phyloP scores from a whole-genome alignment of 1,140 invertebrate species.

The Sycobia sp. region DNA sequence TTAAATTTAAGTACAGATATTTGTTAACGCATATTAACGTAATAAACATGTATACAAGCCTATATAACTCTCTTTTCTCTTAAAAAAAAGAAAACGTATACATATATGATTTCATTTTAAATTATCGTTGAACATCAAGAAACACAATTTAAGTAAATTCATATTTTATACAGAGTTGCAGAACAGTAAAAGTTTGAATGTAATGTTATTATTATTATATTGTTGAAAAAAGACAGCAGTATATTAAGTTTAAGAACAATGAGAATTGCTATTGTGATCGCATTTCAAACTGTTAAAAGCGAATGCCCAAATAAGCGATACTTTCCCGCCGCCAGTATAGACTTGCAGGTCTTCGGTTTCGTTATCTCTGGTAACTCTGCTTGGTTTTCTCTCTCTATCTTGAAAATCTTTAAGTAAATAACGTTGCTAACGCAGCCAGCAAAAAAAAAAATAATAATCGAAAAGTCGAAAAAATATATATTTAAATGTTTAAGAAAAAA shows the following conservation, averaged over 20 bases:
- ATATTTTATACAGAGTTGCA: too few species aligned
- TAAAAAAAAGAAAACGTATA: constrained; percentile 9
- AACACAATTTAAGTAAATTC: too few species aligned
- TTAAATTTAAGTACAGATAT: constrained; percentile 30
- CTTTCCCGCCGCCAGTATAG: constrained; percentile 1
- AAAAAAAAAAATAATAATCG: constrained; percentile 4
- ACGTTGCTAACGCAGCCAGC: constrained; percentile 7
- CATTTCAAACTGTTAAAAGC: constrained; percentile 14
- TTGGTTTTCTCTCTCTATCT: constrained; percentile 19
- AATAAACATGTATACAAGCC: constrained; percentile 23
- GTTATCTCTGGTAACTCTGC: constrained; percentile 21
- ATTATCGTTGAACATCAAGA: constrained; percentile 18
- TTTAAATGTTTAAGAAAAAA: background rate
- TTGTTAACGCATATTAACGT: constrained; percentile 15
- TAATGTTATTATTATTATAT: too few species aligned
- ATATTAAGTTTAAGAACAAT: too few species aligned
- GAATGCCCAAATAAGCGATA: constrained; percentile 21
- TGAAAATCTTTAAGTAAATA: constrained; percentile 10
- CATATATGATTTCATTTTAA: background rate
- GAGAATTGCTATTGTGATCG: background rate
- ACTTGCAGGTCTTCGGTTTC: constrained; percentile 15
- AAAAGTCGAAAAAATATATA: constrained; percentile 5
- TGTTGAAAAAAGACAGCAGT: too few species aligned
- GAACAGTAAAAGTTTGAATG: too few species aligned
- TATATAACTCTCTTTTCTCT: constrained; percentile 20